A percentile compares a stretch with the other conserved stretches of the same genome.
These are phyloP conservation scores for Trissolcus japonicus DNA, from an alignment of 2,888 invertebrate species.

Conservation along the genomic window DNA sequence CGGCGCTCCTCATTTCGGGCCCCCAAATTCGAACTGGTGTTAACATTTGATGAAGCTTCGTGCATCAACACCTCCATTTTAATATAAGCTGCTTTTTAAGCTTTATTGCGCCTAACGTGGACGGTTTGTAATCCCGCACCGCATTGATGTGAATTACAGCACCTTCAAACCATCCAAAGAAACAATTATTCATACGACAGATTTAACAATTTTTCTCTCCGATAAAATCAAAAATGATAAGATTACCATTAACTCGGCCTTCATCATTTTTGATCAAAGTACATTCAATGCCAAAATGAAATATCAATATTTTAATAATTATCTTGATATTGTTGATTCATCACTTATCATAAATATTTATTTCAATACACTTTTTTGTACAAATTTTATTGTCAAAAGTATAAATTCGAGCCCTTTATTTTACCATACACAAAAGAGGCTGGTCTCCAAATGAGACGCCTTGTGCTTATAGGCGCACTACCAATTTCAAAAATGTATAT, in stretches of 20 bases:
- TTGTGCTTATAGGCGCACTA: too few relatives aligned
- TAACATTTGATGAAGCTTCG: slow-evolving; percentile 65
- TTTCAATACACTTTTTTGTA: too few relatives aligned
- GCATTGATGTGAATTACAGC: slow-evolving; percentile 21
- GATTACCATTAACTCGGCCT: not conserved
- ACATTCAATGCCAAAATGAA: not conserved
- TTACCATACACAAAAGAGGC: too few relatives aligned
- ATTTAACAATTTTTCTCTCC: not conserved
- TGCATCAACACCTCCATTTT: slow-evolving; percentile 73
- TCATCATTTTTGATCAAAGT: slow-evolving; percentile 1
- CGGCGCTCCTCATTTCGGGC: slow-evolving; percentile 1
- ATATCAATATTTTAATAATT: too few relatives aligned
- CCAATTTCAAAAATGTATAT: too few relatives aligned
- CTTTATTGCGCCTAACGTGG: not conserved
- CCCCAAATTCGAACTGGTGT: not conserved
- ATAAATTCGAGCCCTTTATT: too few relatives aligned
- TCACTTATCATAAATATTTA: too few relatives aligned
- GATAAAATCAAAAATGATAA: not conserved
- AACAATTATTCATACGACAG: not conserved
- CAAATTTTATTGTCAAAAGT: too few relatives aligned
- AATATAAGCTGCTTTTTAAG: not conserved
- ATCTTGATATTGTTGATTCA: too few relatives aligned
- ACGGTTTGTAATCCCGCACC: not conserved
- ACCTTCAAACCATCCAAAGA: slow-evolving; percentile 15
- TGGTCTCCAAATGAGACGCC: too few relatives aligned